These are phyloP conservation scores for Hydractinia symbiolongicarpus DNA, from an alignment of 30 jellyfish, hydroid and myxozoan genomes.

Conservation along the genomic window DNA sequence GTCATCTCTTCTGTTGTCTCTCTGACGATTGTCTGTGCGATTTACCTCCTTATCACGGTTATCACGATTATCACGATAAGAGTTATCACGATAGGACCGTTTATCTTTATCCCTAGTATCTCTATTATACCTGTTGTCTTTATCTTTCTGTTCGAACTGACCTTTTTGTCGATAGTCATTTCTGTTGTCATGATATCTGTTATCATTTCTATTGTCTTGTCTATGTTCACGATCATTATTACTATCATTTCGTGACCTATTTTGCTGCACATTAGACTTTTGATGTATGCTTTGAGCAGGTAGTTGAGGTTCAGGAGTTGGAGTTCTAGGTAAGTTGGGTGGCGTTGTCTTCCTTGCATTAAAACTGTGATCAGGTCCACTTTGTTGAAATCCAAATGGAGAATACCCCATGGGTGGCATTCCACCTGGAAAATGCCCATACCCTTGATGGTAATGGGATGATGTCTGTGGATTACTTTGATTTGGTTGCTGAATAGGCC, in stretches of 20 bases:
- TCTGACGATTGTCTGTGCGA: constrained; percentile 19
- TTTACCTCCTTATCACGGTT: not conserved
- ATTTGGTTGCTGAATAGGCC: constrained; percentile 57
- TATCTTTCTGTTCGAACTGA: not conserved
- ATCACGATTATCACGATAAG: constrained; percentile 10
- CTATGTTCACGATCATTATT: constrained; percentile 19
- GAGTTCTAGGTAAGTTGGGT: constrained; percentile 33
- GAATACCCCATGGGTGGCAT: constrained; percentile 80
- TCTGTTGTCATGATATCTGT: not conserved
- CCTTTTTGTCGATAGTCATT: not conserved
- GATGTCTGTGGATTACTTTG: constrained; percentile 56
- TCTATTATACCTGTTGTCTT: not conserved
- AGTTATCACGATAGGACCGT: not conserved
- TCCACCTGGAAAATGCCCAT: constrained; percentile 73
- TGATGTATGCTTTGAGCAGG: constrained; percentile 1
- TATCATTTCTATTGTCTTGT: not conserved
- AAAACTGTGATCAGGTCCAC: not conserved
- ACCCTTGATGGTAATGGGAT: constrained; percentile 58
- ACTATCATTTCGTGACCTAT: constrained; percentile 54
- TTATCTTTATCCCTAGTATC: constrained; percentile 20
- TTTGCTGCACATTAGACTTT: constrained; percentile 27
- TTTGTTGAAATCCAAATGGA: constrained; percentile 29
- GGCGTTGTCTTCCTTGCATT: constrained; percentile 8
- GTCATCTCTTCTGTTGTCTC: not conserved
- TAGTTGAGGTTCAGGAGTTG: constrained; percentile 24